Evolutionary conservation across 2,113 vertebrate genomes (phyloP).

Genomic region (Pelobates fuscus): DNA sequence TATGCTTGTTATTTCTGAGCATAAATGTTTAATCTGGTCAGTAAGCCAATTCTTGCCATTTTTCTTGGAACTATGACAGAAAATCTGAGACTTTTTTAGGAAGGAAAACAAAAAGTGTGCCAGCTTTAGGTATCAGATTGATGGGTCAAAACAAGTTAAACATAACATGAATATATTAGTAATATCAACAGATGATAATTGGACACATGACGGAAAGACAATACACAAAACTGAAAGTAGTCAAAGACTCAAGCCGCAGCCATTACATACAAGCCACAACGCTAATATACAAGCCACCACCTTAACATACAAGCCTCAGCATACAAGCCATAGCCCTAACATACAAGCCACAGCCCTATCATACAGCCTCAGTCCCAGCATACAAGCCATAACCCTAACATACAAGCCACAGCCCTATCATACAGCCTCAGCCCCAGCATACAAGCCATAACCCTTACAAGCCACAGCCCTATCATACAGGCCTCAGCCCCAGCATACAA

Average conservation of each 20-base stretch:
- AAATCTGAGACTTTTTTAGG: neutral
- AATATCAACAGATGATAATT: neutral
- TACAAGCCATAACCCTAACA: too few species aligned
- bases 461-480: too few species aligned
- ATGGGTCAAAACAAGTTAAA: neutral
- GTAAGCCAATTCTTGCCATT: slow-evolving; percentile 11
- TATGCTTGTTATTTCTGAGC: slow-evolving; percentile 12
- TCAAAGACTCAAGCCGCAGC: too few species aligned
- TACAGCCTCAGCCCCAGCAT: too few species aligned
- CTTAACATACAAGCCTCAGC: too few species aligned
- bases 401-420: too few species aligned
- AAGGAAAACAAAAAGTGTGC: slow-evolving; percentile 12
- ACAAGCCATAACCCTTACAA: too few species aligned
- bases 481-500: too few species aligned
- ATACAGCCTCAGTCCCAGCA: too few species aligned
- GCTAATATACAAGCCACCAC: neutral
- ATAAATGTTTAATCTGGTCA: slow-evolving; percentile 22
- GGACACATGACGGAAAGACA: neutral
- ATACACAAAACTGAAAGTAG: neutral
- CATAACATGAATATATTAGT: neutral
- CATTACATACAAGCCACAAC: neutral
- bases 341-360: too few species aligned
- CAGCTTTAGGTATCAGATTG: slow-evolving; percentile 9
- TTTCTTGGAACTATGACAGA: slow-evolving; percentile 13
- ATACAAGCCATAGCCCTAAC: too few species aligned